These are phyloP conservation scores for Peromyscus aztecus DNA, from an alignment of 2,797 vertebrate genomes.

Conservation along the genomic window DNA sequence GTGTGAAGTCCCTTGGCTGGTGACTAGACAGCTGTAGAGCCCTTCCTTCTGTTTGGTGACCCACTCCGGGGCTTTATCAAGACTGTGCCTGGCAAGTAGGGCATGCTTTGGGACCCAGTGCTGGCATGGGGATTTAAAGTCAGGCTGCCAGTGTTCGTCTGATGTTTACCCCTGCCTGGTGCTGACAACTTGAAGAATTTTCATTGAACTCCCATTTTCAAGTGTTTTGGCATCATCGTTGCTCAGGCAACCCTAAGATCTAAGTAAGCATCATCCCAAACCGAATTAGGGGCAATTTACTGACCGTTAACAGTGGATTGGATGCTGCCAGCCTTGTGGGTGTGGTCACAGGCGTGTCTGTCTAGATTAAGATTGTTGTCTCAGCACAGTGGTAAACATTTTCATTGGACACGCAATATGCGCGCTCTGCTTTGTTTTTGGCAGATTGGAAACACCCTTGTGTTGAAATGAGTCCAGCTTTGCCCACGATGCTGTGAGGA, in stretches of 20 bases:
- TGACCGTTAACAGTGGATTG: neutral
- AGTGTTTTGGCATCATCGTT: neutral
- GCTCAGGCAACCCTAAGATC: neutral
- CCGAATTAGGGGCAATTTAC: neutral
- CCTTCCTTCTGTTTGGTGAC: neutral
- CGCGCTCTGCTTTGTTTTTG: neutral
- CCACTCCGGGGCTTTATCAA: neutral
- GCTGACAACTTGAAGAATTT: neutral
- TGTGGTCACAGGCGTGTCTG: neutral
- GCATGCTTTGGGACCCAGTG: neutral
- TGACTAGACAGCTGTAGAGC: neutral
- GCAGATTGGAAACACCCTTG: neutral
- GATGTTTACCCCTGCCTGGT: neutral
- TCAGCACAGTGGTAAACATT: neutral
- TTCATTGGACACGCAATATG: neutral
- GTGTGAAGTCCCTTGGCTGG: neutral
- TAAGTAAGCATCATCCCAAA: neutral
- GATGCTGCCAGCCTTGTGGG: neutral
- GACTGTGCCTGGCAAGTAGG: neutral
- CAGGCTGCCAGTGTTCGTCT: neutral
- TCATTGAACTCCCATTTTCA: slow-evolving; percentile 8
- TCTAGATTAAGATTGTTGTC: neutral
- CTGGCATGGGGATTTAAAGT: neutral
- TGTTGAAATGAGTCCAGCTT: neutral
- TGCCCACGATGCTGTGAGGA: neutral